These are phyloP conservation scores for Paedocypris micromegethes DNA, from an alignment of 2,797 vertebrate species.

Conservation along the genomic window DNA sequence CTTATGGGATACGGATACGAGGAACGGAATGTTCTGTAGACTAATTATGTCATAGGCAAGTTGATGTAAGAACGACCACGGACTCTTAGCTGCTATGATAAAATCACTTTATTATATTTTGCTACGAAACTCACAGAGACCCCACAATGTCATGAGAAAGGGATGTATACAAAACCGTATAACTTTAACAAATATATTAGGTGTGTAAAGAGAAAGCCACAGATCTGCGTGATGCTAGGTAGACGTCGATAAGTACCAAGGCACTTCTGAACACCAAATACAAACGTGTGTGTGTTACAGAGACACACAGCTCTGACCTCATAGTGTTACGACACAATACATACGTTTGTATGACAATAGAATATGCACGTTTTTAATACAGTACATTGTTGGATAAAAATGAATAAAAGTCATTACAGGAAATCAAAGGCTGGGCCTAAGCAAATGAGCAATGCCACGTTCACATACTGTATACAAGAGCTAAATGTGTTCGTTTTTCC, in stretches of 20 bases:
- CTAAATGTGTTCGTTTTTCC: slow-evolving; percentile 36
- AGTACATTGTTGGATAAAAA: slow-evolving; percentile 41
- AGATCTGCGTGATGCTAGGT: slow-evolving; percentile 53
- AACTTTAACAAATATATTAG: slow-evolving; percentile 26
- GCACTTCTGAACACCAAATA: slow-evolving; percentile 57
- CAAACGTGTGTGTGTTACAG: slow-evolving; percentile 52
- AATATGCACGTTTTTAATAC: slow-evolving; percentile 57
- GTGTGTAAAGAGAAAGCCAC: slow-evolving; percentile 47
- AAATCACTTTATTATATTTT: slow-evolving; percentile 29
- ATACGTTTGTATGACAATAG: slow-evolving; percentile 30
- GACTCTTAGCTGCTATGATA: slow-evolving; percentile 12
- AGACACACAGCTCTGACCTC: slow-evolving; percentile 10
- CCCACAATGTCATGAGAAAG: slow-evolving; percentile 15
- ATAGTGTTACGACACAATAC: slow-evolving; percentile 12
- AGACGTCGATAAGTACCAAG: slow-evolving; percentile 82
- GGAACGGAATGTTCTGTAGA: slow-evolving; percentile 33
- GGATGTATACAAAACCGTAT: slow-evolving; percentile 26
- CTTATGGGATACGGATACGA: slow-evolving; percentile 23
- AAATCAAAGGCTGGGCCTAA: not conserved
- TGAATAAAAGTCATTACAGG: not conserved
- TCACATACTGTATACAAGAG: slow-evolving; percentile 1
- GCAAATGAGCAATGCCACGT: not conserved
- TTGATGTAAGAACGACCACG: slow-evolving; percentile 20
- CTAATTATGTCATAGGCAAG: slow-evolving; percentile 22
- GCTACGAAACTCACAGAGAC: slow-evolving; percentile 29